phyloP scores from a whole-genome alignment of 2,888 invertebrate genomes.

The Rhaphigaster nebulosa region DNA sequence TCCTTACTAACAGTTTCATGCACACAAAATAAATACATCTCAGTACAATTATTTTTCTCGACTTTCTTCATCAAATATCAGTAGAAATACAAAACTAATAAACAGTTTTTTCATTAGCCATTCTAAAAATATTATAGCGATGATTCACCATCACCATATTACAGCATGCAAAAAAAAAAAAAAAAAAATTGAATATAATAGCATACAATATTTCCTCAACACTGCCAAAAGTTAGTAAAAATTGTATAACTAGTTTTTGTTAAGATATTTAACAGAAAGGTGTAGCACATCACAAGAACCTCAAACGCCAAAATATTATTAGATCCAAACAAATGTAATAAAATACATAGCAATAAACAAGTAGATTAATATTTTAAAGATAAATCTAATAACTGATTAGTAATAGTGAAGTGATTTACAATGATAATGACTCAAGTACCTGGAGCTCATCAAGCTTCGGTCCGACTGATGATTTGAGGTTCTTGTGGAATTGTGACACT shows the following conservation, averaged over 20 bases:
- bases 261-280: not conserved
- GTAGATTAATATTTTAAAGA: not conserved
- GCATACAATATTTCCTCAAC: not conserved
- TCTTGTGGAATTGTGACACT: constrained; percentile 95
- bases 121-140: not conserved
- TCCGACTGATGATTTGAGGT: constrained; percentile 88
- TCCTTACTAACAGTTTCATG: no score
- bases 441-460: constrained; percentile 88
- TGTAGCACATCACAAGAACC: constrained; percentile 27
- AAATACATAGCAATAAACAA: not conserved
- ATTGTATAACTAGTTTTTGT: not conserved
- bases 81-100: not conserved
- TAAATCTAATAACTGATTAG: not conserved
- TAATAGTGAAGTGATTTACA: constrained; percentile 11
- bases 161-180: not conserved
- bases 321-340: not conserved
- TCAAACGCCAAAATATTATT: not conserved
- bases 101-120: not conserved
- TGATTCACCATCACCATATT: not conserved
- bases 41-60: no score
- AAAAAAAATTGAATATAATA: not conserved
- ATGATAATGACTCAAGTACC: constrained; percentile 72
- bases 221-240: not conserved
- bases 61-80: not conserved
- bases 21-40: no score